Base-by-base conservation (phyloP, 2,113 vertebrate genomes). In the Copsychus sechellarum region DNA sequence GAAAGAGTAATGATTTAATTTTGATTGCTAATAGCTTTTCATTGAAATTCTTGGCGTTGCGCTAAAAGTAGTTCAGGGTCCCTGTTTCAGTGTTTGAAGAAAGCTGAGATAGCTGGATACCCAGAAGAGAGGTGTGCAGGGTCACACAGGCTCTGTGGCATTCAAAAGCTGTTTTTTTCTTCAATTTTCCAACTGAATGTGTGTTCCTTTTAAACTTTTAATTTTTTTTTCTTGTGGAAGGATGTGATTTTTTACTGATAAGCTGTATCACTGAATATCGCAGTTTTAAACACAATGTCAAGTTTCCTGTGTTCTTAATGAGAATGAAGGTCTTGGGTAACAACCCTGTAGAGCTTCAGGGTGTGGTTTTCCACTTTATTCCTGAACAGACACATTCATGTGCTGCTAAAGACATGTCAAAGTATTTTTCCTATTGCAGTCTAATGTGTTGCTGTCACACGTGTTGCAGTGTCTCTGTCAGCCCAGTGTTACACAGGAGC, bases 401-500 rank as follows among this genome's bases (percentile, higher is more conserved):
- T 62, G 3, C 33, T 40, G 20, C 14, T 80, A 1, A 0, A 38
- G 48, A 22, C 31, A 28, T 34, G n/a, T 79, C 28, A 28, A 0
- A 60, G 42, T 19, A 3, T 48, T 74, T 89, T 56, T 42, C 17
- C 26, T 74, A 28, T 77, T 29, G 43, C 77, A 53, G 42, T 43
- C 73, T 11, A 14, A 11, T 31, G 23, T 61, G 33, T 73, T 0
- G 0, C 26, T 43, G 2, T 60, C 2, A 1, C 56, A 14, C 40
- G 29, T 60, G 19, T 7, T 14, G 48, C 36, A 34, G 47, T 11
- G 50, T 71, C 26, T 7, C 26, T 34, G 33, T 8, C 14, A 81
- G 45, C 71, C 38, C 16, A 0, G 21, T 66, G 69, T 56, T 12
- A 4, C 2, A 5, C 56, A 29, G 76, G 36, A 67, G 26, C 43